Base-by-base conservation (phyloP, 2,113 vertebrate species). In the Phaetusa simplex region DNA sequence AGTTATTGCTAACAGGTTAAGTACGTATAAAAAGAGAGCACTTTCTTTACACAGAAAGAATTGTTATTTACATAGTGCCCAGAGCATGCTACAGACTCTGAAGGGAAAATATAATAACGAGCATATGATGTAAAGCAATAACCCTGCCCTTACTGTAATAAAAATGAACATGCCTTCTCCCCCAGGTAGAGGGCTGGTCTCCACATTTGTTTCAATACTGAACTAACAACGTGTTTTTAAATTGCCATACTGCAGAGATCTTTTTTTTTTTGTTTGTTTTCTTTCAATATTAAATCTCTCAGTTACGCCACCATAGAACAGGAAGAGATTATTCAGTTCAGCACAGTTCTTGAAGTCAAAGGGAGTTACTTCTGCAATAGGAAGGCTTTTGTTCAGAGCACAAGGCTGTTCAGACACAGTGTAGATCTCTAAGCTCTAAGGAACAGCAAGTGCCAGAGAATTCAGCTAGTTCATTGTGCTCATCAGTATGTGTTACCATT, bases 251-350 rank as follows among this genome's bases (percentile, higher is more conserved):
- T 72, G 77, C 24, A 87, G 52, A 74, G n/a, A 43, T n/a, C 58
- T 86, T 50, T 24, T 61, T 8, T 58, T 42, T 12, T 66, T 72
- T 38, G 12, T 64, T 94, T 80, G 9, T 80, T 86, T 93, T 88
- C 23, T 90, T 93, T 72, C 43, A 26, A 14, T 64, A 70, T 81
- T 92, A 97, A 92, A 90, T 13, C 47, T 86, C 73, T 79, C 69
- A 65, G 52, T 91, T 95, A 59, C 43, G 82, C 40, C 47, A 36
- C 47, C 38, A 29, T 13, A 59, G 52, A 88, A 61, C 34, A 14
- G 91, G 91, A 96, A 95, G 66, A 92, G 80, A 84, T 96, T 89
- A 95, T 42, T 72, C 70, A 93, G 81, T 82, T 85, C 81, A 87
- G 52, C 3, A 4, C 45, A 82, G 86, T 72, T 95, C 77, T 82